phyloP scores from a whole-genome alignment of 2,113 vertebrate species.

The Fulica atra region DNA sequence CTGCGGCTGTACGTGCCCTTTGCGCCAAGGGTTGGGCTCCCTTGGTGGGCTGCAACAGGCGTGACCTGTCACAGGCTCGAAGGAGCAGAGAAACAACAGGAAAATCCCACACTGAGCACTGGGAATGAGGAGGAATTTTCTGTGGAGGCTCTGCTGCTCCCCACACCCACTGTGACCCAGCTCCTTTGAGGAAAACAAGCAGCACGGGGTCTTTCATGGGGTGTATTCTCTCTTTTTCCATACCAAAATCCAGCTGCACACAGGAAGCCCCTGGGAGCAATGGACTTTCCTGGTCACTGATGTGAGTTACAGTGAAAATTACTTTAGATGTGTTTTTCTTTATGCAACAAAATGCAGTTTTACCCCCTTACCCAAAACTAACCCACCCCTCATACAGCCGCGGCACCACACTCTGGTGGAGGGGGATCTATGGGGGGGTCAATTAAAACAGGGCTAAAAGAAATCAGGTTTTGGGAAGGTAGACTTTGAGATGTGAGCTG shows the following conservation, averaged over 20 bases:
- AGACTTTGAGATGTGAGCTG: background rate
- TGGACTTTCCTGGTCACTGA: background rate
- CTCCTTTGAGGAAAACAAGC: background rate
- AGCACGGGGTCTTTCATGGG: background rate
- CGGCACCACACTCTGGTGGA: background rate
- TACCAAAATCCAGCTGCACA: background rate
- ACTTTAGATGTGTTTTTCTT: background rate
- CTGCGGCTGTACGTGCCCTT: background rate
- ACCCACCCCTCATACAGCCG: background rate
- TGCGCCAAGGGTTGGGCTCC: background rate
- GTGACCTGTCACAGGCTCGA: background rate
- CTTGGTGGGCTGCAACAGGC: background rate
- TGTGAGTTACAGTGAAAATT: background rate
- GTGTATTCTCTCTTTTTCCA: background rate
- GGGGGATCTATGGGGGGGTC: rapidly evolving
- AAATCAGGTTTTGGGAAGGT: background rate
- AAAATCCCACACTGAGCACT: background rate
- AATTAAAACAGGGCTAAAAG: background rate
- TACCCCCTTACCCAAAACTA: background rate
- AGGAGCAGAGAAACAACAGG: background rate
- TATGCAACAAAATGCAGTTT: background rate
- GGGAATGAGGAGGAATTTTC: background rate
- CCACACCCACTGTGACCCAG: background rate
- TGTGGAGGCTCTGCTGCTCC: background rate
- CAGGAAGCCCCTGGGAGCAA: rapidly evolving